Evolutionary conservation across 2,113 vertebrate genomes (phyloP), one percentile per base, ranked within the genome.

Genomic region (Leucopsar rothschildi): DNA sequence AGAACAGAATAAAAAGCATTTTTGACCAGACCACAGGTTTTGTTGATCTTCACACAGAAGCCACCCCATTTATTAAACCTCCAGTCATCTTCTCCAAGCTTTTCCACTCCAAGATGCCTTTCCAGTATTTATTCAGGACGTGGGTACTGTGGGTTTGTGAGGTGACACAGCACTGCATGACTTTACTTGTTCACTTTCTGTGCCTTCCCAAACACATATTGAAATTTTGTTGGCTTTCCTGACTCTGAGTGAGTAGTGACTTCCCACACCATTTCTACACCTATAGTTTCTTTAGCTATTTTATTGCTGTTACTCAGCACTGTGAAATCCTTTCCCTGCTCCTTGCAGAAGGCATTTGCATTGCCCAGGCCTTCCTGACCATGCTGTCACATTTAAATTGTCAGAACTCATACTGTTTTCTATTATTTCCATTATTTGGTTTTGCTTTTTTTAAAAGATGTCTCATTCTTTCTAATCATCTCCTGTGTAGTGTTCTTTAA

Each of bases 391-490:
- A 40, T 76, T 88, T 82, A 56, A 72, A 86, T 18, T 69, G 63
- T 21, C 63, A 80, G 79, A 68, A 22, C 50, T 92, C 82, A 77
- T 40, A 69, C 37, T 80, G 53, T 37, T 92, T 90, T 80, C 50
- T 77, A 45, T 83, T 64, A 60, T 86, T 93, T 64, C 40, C 28
- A 69, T 76, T 90, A 52, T 69, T 73, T 88, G 66, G 6, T 72
- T 82, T 64, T 82, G 25, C 12, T 63, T 70, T n/a, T 79, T 78
- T 29, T 1, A n/a, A 77, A 79, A 19, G 11, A 31, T 60, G 10
- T 72, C 25, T 86, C 72, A 53, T 82, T 90, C 27, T 88, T 90
- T 76, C 35, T 88, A 86, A 92, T 95, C 80, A 55, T 69, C 86
- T 93, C 24, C n/a, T 49, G 15, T 65, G 35, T 22, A 25, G 35